Percentiles rank a stretch among this genome's conserved stretches.
phyloP scores from a whole-genome alignment of 2,113 vertebrate species.

The Onychorhynchus coronatus region DNA sequence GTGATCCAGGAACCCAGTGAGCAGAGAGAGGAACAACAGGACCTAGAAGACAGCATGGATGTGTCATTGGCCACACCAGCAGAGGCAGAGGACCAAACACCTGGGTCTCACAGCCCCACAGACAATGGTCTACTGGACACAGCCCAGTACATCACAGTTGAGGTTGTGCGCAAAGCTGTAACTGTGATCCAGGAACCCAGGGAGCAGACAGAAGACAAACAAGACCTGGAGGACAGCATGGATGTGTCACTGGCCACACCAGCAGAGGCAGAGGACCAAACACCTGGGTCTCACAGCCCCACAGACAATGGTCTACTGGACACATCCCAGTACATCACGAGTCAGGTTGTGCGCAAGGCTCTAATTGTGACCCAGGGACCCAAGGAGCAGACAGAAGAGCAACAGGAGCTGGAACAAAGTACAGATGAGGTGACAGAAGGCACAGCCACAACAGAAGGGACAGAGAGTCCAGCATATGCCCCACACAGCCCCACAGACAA shows the following conservation, averaged over 20 bases:
- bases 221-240: too few relatives aligned
- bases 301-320: not conserved
- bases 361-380: not conserved
- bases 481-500: not conserved
- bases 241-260: too few relatives aligned
- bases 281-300: not conserved
- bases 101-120: too few relatives aligned
- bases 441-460: too few relatives aligned
- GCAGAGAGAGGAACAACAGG: not conserved
- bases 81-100: not conserved
- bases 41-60: not conserved
- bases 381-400: too few relatives aligned
- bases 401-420: too few relatives aligned
- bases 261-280: not conserved
- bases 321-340: not conserved
- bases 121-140: not conserved
- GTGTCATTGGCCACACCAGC: rapidly evolving
- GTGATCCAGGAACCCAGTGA: not conserved
- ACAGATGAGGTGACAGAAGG: too few relatives aligned
- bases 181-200: not conserved
- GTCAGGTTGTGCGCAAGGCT: not conserved
- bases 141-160: too few relatives aligned
- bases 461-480: too few relatives aligned
- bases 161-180: not conserved
- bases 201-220: not conserved